A percentile compares a stretch with the other conserved stretches of the same genome.
These are phyloP conservation scores for Timema podura DNA, from an alignment of 2,888 invertebrate genomes.

Conservation along the genomic window DNA sequence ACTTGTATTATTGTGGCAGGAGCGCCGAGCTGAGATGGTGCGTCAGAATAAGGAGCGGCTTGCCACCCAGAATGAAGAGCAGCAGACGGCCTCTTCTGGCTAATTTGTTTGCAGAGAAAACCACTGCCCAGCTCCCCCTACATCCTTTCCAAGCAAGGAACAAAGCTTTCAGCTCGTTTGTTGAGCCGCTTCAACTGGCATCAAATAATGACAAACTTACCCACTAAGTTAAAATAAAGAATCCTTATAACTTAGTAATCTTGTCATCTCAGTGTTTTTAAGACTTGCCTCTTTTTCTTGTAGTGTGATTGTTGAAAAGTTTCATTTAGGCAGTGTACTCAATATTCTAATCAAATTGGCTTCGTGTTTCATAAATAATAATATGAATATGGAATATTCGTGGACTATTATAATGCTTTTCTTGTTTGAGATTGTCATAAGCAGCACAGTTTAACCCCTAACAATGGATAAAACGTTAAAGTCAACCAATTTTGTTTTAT, in stretches of 20 bases:
- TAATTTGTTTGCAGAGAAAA: slow-evolving; percentile 42
- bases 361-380: slow-evolving; percentile 3
- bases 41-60: slow-evolving; percentile 82
- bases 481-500: background rate
- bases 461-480: too few species aligned
- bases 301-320: slow-evolving; percentile 21
- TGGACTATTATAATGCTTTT: slow-evolving; percentile 22
- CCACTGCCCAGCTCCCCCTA: slow-evolving; percentile 19
- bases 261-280: slow-evolving; percentile 25
- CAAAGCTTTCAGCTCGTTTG: slow-evolving; percentile 16
- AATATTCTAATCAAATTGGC: slow-evolving; percentile 13
- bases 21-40: slow-evolving; percentile 85
- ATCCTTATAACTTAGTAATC: slow-evolving; percentile 19
- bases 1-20: slow-evolving; percentile 53
- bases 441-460: slow-evolving; percentile 13
- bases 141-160: slow-evolving; percentile 22
- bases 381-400: background rate
- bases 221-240: slow-evolving; percentile 13
- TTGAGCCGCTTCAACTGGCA: slow-evolving; percentile 19
- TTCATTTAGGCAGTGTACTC: slow-evolving; percentile 20
- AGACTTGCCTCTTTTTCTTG: slow-evolving; percentile 23
- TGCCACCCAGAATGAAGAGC: slow-evolving; percentile 43
- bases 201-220: slow-evolving; percentile 16
- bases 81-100: slow-evolving; percentile 62
- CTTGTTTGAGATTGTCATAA: slow-evolving; percentile 23